These are phyloP conservation scores for Cavia aperea DNA, from an alignment of 2,113 vertebrate genomes.

Conservation along the genomic window DNA sequence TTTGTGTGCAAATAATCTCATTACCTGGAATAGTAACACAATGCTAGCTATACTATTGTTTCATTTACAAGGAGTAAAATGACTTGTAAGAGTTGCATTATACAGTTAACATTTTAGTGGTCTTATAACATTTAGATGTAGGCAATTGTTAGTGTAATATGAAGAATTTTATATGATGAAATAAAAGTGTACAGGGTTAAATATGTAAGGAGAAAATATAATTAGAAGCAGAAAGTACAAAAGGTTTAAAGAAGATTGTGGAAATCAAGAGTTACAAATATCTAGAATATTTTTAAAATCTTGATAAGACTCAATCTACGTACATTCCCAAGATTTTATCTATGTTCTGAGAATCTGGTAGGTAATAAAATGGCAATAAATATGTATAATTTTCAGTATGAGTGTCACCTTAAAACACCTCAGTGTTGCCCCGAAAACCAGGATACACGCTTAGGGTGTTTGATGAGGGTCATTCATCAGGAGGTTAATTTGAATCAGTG, in stretches of 20 bases:
- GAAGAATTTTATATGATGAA: not conserved
- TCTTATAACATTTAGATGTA: not conserved
- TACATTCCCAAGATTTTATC: not conserved
- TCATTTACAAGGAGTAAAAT: not conserved
- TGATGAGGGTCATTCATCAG: not conserved
- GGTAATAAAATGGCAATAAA: not conserved
- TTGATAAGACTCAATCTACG: not conserved
- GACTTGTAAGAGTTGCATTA: not conserved
- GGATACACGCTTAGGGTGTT: not conserved
- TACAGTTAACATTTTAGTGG: not conserved
- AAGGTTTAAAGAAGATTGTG: not conserved
- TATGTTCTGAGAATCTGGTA: not conserved
- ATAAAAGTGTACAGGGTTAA: not conserved
- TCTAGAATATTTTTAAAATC: not conserved
- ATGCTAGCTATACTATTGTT: not conserved
- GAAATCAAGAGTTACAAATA: not conserved
- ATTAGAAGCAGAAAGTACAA: not conserved
- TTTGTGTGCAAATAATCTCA: not conserved
- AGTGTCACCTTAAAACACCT: not conserved
- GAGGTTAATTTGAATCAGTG: not conserved
- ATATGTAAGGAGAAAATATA: not conserved
- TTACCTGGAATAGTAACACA: not conserved
- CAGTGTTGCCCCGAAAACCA: accelerated
- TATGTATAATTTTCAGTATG: not conserved
- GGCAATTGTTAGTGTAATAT: constrained; percentile 10